A percentile compares a stretch with the other conserved stretches of the same genome.
Evolutionary conservation across 92 coral and sea anemone genomes (phyloP).

Genomic region (Plumapathes pennacea): DNA sequence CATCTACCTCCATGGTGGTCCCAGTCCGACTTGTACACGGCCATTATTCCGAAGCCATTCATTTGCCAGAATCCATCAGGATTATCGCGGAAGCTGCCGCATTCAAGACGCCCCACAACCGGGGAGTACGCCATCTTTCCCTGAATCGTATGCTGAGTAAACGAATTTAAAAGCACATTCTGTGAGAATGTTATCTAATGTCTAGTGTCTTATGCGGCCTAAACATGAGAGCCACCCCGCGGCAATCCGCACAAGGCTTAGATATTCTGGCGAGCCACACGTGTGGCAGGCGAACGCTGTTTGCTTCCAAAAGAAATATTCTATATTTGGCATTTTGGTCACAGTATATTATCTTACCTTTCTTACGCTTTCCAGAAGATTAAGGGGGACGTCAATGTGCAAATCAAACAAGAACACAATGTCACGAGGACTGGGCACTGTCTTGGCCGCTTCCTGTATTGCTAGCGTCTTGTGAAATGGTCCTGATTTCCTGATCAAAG

Average conservation of each 20-base stretch:
- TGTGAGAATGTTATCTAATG: no score
- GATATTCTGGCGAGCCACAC: no score
- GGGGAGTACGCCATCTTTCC: conserved; percentile 5
- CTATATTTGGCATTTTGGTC: no score
- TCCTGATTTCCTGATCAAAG: conserved; percentile 14
- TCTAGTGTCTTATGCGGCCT: no score
- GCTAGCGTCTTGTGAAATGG: conserved; percentile 33
- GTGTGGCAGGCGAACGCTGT: no score
- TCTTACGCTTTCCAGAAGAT: conserved; percentile 32
- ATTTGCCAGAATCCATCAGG: conserved; percentile 4
- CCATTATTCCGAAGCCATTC: conserved; percentile 6
- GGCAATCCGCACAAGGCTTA: no score
- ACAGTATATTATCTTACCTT: no score
- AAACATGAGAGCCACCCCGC: no score
- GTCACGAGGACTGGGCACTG: conserved; percentile 10
- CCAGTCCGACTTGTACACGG: conserved; percentile 23
- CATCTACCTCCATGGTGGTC: conserved; percentile 7
- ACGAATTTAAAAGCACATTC: no score
- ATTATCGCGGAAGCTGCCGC: neutral
- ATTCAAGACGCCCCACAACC: neutral
- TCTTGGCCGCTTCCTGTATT: conserved; percentile 27
- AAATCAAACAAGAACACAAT: conserved; percentile 41
- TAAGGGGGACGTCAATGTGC: conserved; percentile 23
- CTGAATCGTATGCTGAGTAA: neutral
- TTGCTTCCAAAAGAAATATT: no score